These are phyloP conservation scores for Cygnus olor DNA, from an alignment of 2,797 vertebrate genomes.

Conservation along the genomic window DNA sequence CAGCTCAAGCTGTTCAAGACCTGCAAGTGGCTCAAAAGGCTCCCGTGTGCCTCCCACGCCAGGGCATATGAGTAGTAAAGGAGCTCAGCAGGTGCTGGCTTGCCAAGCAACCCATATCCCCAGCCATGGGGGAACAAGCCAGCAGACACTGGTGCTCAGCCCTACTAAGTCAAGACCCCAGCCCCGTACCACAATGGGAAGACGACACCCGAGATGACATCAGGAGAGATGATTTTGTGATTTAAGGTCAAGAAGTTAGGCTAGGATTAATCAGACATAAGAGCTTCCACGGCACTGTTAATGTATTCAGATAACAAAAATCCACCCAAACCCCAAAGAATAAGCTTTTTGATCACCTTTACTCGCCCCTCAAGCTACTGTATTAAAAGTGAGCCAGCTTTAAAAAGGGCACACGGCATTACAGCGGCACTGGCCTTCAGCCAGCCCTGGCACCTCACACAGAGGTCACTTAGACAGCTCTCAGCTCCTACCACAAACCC, in stretches of 20 bases:
- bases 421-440: not conserved
- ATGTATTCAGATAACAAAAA: not conserved
- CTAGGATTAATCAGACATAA: not conserved
- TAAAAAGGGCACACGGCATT: not conserved
- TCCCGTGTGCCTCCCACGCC: not conserved
- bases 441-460: constrained; percentile 33
- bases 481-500: not conserved
- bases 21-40: not conserved
- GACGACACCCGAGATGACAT: not conserved
- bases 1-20: not conserved
- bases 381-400: not conserved
- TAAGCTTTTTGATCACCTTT: constrained; percentile 27
- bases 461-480: not conserved
- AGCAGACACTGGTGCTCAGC: not conserved
- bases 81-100: rapidly evolving
- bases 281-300: not conserved
- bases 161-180: not conserved
- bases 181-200: not conserved
- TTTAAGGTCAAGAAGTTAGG: not conserved
- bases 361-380: constrained; percentile 3
- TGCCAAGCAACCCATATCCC: not conserved
- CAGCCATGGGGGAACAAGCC: not conserved
- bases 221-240: not conserved
- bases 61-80: not conserved
- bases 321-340: not conserved